Evolutionary conservation across 2,113 vertebrate species (phyloP).

Genomic region (Carassius auratus): DNA sequence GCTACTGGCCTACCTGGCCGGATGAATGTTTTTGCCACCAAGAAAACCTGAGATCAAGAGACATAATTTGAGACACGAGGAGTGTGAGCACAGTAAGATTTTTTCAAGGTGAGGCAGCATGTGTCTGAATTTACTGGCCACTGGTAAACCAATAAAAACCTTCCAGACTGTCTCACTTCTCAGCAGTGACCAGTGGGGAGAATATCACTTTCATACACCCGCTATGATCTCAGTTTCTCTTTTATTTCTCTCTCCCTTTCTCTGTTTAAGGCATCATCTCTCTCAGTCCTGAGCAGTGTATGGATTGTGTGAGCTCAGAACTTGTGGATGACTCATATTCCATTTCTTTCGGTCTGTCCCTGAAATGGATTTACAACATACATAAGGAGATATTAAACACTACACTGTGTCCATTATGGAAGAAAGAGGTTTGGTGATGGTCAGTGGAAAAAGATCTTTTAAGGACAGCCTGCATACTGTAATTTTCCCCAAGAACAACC

Average conservation of each 20-base stretch:
- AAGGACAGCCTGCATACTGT: not conserved
- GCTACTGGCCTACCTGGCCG: not conserved
- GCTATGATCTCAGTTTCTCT: not conserved
- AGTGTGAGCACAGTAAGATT: conserved; percentile 20
- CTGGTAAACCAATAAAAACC: conserved; percentile 54
- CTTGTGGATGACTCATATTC: conserved; percentile 23
- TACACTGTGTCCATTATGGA: not conserved
- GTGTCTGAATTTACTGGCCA: conserved; percentile 53
- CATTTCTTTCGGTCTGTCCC: conserved; percentile 10
- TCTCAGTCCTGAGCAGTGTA: not conserved
- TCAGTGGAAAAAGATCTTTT: conserved; percentile 36
- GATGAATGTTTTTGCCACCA: conserved; percentile 14
- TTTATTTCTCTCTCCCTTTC: not conserved
- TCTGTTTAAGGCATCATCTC: conserved; percentile 48
- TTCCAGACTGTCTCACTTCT: conserved; percentile 34
- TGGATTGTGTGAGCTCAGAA: conserved; percentile 31
- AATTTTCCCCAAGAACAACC: not conserved
- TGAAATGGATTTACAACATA: conserved; percentile 29
- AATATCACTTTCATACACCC: not conserved
- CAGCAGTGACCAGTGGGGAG: not conserved
- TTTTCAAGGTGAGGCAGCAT: conserved; percentile 9
- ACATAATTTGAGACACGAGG: conserved; percentile 2
- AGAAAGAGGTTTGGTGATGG: conserved; percentile 18
- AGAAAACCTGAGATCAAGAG: conserved; percentile 22
- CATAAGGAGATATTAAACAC: not conserved